phyloP scores from a whole-genome alignment of 2,113 vertebrate species.

The Xenopus borealis region DNA sequence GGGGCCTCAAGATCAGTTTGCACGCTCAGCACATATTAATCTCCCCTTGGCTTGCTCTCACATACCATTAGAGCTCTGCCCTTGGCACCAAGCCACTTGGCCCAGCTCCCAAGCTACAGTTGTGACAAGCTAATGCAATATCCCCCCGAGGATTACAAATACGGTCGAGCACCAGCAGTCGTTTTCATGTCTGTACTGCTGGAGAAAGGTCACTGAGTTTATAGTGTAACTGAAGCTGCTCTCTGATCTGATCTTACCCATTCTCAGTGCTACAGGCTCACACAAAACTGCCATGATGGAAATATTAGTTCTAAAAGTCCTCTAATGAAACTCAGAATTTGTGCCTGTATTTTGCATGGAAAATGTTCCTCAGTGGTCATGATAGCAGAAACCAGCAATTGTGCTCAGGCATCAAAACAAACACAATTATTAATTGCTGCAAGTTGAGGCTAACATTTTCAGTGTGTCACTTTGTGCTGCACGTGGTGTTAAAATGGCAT shows the following conservation, averaged over 20 bases:
- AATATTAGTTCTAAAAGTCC: too few species aligned
- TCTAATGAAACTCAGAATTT: too few species aligned
- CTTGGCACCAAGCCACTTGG: background rate
- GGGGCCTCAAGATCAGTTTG: background rate
- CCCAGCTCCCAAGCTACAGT: background rate
- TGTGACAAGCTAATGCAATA: background rate
- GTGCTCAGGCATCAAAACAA: too few species aligned
- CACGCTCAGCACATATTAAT: slow-evolving; percentile 1
- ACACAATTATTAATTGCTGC: too few species aligned
- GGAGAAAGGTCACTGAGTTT: background rate
- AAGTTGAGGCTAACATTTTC: too few species aligned
- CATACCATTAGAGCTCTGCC: background rate
- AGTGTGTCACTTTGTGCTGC: too few species aligned
- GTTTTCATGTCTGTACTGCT: background rate
- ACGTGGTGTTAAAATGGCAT: too few species aligned
- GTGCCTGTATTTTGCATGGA: too few species aligned
- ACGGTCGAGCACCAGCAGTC: background rate
- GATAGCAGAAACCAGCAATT: too few species aligned
- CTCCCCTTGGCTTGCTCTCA: background rate
- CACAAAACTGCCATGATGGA: too few species aligned
- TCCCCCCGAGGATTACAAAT: background rate
- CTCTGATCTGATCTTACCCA: background rate
- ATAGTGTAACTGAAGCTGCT: background rate
- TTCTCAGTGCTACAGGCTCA: too few species aligned
- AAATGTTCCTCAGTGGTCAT: too few species aligned